A percentile compares a stretch with the other conserved stretches of the same genome.
phyloP scores from a whole-genome alignment of 2,888 invertebrate species.

The Drosophila basisetae region DNA sequence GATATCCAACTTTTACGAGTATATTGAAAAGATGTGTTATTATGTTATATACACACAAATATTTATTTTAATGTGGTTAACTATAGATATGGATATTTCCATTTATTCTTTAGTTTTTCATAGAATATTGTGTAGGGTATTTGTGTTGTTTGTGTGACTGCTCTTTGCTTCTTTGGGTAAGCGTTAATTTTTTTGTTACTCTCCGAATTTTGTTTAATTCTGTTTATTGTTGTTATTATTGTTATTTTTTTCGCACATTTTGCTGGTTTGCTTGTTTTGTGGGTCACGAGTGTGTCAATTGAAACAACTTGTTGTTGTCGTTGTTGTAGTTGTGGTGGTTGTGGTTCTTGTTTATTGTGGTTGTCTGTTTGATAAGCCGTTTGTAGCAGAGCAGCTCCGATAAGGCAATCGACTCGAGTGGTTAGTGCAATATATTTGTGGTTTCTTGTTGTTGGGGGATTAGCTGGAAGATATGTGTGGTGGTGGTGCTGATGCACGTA shows the following conservation, averaged over 20 bases:
- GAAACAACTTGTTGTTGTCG: constrained; percentile 25
- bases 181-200: constrained; percentile 56
- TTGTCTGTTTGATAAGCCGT: constrained; percentile 56
- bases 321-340: background rate
- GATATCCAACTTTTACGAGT: background rate
- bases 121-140: constrained; percentile 24
- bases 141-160: background rate
- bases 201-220: constrained; percentile 1
- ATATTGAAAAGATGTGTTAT: background rate
- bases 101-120: background rate
- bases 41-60: background rate
- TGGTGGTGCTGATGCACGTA: constrained; percentile 16
- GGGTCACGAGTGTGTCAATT: constrained; percentile 64
- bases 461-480: background rate
- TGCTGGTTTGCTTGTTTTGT: constrained; percentile 22
- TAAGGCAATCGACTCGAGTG: constrained; percentile 33
- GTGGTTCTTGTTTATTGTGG: constrained; percentile 5
- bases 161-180: constrained; percentile 1
- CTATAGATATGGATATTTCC: background rate
- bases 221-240: constrained; percentile 25
- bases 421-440: constrained; percentile 11
- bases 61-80: background rate
- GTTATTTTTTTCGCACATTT: constrained; percentile 55
- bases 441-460: constrained; percentile 7
- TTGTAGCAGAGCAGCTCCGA: constrained; percentile 48